phyloP scores from a whole-genome alignment of 2,888 invertebrate genomes.

The Drosophila rellima region DNA sequence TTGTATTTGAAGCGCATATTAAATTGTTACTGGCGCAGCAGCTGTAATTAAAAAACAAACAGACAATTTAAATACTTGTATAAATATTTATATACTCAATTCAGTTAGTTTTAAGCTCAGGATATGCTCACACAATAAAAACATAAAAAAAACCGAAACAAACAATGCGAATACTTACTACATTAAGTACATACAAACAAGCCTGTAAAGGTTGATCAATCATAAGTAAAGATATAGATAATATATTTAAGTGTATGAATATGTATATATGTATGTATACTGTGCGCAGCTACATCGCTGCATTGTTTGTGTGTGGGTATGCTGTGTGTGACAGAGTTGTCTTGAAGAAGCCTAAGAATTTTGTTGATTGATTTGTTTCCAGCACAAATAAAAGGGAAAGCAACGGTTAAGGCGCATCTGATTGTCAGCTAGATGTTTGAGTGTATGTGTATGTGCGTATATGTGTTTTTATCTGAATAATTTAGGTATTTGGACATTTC shows the following conservation, averaged over 20 bases:
- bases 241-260: constrained; percentile 22
- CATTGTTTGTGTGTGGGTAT: constrained; percentile 8
- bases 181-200: constrained; percentile 83
- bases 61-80: constrained; percentile 43
- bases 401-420: constrained; percentile 13
- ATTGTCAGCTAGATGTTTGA: constrained; percentile 3
- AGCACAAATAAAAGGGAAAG: constrained; percentile 7
- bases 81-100: constrained; percentile 23
- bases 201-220: constrained; percentile 79
- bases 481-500: constrained; percentile 26
- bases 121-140: constrained; percentile 20
- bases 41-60: constrained; percentile 73
- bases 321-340: constrained; percentile 2
- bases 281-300: constrained; percentile 17
- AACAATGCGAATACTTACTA: constrained; percentile 72
- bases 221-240: constrained; percentile 51
- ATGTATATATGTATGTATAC: constrained; percentile 16
- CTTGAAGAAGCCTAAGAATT: not conserved
- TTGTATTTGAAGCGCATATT: constrained; percentile 62
- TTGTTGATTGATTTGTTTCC: not conserved
- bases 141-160: constrained; percentile 12
- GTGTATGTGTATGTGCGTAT: constrained; percentile 5
- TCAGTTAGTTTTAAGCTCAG: constrained; percentile 43
- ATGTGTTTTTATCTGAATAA: constrained; percentile 19
- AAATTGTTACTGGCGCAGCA: constrained; percentile 67